phyloP scores from a whole-genome alignment of 35 echinoderm and acorn worm species.

The Antedon bifida region DNA sequence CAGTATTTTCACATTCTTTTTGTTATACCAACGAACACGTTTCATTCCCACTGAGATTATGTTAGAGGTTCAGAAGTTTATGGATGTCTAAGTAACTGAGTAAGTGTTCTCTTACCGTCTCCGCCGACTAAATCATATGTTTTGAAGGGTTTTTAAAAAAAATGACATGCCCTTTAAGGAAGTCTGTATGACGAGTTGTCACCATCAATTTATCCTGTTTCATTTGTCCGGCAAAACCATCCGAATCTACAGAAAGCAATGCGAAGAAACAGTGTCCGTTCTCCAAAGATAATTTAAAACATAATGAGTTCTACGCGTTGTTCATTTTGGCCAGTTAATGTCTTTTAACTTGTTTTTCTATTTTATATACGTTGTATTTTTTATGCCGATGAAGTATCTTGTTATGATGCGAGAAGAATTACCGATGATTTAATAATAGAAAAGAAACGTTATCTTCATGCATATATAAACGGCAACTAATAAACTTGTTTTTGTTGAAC shows the following conservation, averaged over 20 bases:
- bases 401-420: too few relatives aligned
- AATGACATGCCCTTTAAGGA: background rate
- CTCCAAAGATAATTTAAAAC: background rate
- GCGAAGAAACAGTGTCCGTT: background rate
- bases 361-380: too few relatives aligned
- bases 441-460: too few relatives aligned
- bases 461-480: too few relatives aligned
- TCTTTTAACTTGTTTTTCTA: background rate
- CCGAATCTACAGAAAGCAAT: background rate
- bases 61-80: background rate
- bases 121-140: background rate
- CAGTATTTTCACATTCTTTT: too few relatives aligned
- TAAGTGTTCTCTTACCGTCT: background rate
- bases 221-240: background rate
- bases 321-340: background rate
- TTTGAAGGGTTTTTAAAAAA: background rate
- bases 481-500: too few relatives aligned
- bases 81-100: background rate
- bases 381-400: too few relatives aligned
- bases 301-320: background rate
- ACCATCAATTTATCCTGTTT: background rate
- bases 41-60: background rate
- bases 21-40: too few relatives aligned
- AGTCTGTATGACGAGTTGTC: background rate
- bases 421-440: too few relatives aligned